Conservation (phyloP, 1,140 invertebrate genomes). For the Eurytemora carolleeae region DNA sequence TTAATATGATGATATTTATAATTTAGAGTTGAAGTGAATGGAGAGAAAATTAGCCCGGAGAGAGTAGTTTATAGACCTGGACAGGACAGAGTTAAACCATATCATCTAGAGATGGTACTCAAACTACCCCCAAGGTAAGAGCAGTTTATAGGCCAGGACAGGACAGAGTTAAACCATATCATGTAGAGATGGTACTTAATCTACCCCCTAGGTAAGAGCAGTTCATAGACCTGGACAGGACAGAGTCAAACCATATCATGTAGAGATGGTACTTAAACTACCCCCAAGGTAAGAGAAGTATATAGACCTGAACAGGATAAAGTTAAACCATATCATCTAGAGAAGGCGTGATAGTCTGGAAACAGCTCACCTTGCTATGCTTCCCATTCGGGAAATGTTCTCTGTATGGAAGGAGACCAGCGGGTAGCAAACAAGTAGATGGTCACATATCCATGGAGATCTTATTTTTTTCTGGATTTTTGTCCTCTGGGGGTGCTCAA, state of each 20-base stretch:
- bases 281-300: constrained; percentile 40
- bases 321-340: constrained; percentile 63
- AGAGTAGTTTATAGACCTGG: constrained; percentile 37
- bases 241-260: constrained; percentile 55
- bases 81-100: constrained; percentile 53
- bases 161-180: constrained; percentile 59
- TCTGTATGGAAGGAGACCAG: too few relatives aligned
- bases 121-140: constrained; percentile 39
- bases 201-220: constrained; percentile 41
- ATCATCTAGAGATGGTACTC: constrained; percentile 72
- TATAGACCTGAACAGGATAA: constrained; percentile 53
- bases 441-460: too few relatives aligned
- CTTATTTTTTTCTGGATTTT: too few relatives aligned
- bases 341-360: too few relatives aligned
- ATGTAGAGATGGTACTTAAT: constrained; percentile 63
- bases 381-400: too few relatives aligned
- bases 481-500: too few relatives aligned
- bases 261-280: constrained; percentile 65
- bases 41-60: too few relatives aligned
- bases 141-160: constrained; percentile 48
- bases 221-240: constrained; percentile 58
- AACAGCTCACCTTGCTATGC: too few relatives aligned
- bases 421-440: too few relatives aligned
- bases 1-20: too few relatives aligned
- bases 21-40: too few relatives aligned